Evolutionary conservation across 2,888 invertebrate genomes (phyloP).

Genomic region (Mythimna lalbum): DNA sequence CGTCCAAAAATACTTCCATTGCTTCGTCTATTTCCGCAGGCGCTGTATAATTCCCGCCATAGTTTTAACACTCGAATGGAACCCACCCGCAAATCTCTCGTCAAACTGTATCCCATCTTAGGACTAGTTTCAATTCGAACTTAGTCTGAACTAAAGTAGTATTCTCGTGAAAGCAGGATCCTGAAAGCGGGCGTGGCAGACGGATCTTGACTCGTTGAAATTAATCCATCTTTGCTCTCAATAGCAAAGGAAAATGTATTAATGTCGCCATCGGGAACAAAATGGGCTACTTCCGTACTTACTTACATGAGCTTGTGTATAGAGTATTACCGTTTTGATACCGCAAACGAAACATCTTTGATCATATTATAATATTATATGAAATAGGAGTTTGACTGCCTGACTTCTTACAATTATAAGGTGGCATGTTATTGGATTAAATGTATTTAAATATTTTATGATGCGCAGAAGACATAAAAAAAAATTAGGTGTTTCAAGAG

Average conservation of each 20-base stretch:
- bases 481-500: slow-evolving; percentile 46
- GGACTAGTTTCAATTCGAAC: slow-evolving; percentile 85
- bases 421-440: neutral
- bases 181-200: slow-evolving; percentile 81
- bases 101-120: slow-evolving; percentile 81
- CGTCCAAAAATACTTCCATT: slow-evolving; percentile 4
- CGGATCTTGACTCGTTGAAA: slow-evolving; percentile 85
- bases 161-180: slow-evolving; percentile 80
- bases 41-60: slow-evolving; percentile 38
- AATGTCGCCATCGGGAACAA: slow-evolving; percentile 67
- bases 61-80: slow-evolving; percentile 74
- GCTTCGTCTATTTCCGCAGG: slow-evolving; percentile 27
- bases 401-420: neutral
- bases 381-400: neutral
- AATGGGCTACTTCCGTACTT: slow-evolving; percentile 53
- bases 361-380: neutral
- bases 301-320: slow-evolving; percentile 23
- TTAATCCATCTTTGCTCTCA: slow-evolving; percentile 86
- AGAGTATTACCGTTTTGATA: slow-evolving; percentile 18
- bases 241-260: slow-evolving; percentile 77
- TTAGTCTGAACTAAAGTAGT: slow-evolving; percentile 84
- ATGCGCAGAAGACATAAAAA: neutral
- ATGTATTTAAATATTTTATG: slow-evolving; percentile 8
- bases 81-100: slow-evolving; percentile 81
- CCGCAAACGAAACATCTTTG: slow-evolving; percentile 12